Percentiles rank a stretch among this genome's conserved stretches.
Evolutionary conservation across 35 echinoderm and acorn worm genomes (phyloP).

Genomic region (Heliocidaris tuberculata): DNA sequence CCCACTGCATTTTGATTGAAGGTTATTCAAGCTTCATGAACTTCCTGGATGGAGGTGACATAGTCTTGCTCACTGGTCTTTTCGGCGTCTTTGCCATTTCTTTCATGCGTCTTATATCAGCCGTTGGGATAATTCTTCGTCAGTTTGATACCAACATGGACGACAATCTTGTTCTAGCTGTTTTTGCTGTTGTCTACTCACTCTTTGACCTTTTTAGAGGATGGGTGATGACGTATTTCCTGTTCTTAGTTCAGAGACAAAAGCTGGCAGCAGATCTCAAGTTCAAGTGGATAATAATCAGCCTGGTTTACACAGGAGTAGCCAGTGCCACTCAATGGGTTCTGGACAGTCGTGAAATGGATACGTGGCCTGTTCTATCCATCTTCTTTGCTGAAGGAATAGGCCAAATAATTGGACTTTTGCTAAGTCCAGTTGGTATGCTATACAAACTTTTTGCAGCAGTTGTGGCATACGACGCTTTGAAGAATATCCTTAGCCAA

Average conservation of each 20-base stretch:
- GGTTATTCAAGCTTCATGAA: not conserved
- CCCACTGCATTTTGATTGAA: not conserved
- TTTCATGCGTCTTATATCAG: not conserved
- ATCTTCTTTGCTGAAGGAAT: not conserved
- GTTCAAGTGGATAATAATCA: not conserved
- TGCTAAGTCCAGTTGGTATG: not conserved
- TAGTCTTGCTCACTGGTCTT: not conserved
- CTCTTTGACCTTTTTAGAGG: not conserved
- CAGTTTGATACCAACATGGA: too few species aligned
- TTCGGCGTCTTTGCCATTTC: not conserved
- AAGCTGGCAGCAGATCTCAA: not conserved
- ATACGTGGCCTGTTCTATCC: not conserved
- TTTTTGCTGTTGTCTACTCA: not conserved
- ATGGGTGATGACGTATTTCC: not conserved
- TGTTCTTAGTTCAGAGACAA: not conserved
- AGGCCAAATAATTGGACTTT: not conserved
- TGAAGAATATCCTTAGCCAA: not conserved
- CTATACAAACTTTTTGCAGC: not conserved
- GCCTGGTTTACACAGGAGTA: not conserved
- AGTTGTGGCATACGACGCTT: conserved; percentile 15
- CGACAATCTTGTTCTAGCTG: not conserved
- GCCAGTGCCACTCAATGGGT: not conserved
- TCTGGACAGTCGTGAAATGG: not conserved
- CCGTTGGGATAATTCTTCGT: not conserved
- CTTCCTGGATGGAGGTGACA: conserved; percentile 22